These are phyloP conservation scores for Bombus vancouverensis DNA, from an alignment of 1,140 invertebrate species.

Conservation along the genomic window DNA sequence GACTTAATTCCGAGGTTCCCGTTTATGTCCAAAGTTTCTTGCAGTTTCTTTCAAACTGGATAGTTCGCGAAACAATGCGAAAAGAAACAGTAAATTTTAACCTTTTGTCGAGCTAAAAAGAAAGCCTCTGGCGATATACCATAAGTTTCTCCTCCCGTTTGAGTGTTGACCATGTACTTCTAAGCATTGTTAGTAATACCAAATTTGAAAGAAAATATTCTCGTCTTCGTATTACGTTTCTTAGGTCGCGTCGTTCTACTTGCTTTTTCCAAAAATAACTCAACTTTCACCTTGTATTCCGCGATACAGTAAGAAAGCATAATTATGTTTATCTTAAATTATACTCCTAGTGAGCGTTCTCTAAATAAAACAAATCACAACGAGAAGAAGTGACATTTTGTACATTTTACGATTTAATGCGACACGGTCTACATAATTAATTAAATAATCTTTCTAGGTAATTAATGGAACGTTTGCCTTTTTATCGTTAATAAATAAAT, in stretches of 20 bases:
- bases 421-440: no score
- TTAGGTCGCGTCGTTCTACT: not conserved
- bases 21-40: not conserved
- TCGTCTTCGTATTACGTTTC: not conserved
- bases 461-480: not conserved
- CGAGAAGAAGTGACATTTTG: no score
- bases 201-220: not conserved
- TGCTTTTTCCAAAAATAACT: not conserved
- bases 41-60: not conserved
- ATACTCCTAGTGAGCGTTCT: no score
- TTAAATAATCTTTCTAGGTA: not conserved
- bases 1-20: not conserved
- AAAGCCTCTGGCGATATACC: not conserved
- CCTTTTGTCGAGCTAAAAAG: not conserved
- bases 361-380: no score
- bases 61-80: not conserved
- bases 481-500: not conserved
- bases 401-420: no score
- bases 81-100: not conserved
- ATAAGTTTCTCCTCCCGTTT: not conserved
- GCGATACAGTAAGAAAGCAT: no score
- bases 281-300: no score
- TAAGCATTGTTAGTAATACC: not conserved
- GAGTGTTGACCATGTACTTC: not conserved
- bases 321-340: no score